Base-by-base conservation (phyloP, 2,888 invertebrate species). In the Stenurella melanura region DNA sequence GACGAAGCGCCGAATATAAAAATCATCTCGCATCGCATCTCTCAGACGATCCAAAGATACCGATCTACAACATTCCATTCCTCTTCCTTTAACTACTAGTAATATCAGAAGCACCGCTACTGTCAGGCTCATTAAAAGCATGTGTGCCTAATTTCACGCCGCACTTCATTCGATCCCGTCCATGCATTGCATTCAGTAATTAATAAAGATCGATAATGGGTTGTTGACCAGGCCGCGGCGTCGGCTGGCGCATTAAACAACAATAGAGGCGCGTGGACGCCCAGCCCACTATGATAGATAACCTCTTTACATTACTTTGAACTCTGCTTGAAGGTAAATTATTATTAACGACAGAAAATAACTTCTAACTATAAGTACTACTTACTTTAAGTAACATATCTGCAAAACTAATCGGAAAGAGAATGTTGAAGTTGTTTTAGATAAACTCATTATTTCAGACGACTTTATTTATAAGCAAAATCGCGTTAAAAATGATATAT, bases 161-260 rank as follows among this genome's bases (percentile, higher is more conserved):
- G 42, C 18, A 34, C 34, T 34, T 10, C 17, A 5, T 63, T 34
- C 34, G 38, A 64, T 42, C n/a, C 12, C 17, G 12, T 42, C 64
- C 38, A 21, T 50, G 42, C 42, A 64, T 11, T 50, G 42, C 42
- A 64, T 11, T 10, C 11, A 54, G 15, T 38, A 72, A 63, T 72
- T 60, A 72, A 42, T 50, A 12, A 50, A 17, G 63, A 72, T 63
- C 72, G 72, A 63, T 72, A 54, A 50, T 63, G 63, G 72, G 72
- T 72, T 72, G 63, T 72, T 72, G 72, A 71, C 71, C 71, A 71
- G 26, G 42, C 21, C 56, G 56, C 17, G 61, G 34, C 58, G 69
- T 34, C 34, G 30, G 18, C 26, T 7, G 69, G 42, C 26, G 7
- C 19, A 56, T 42, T 15, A 19, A 58, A 58, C 11, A 54, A 67